phyloP scores from a whole-genome alignment of 2,113 vertebrate species.

The Thunnus maccoyii region DNA sequence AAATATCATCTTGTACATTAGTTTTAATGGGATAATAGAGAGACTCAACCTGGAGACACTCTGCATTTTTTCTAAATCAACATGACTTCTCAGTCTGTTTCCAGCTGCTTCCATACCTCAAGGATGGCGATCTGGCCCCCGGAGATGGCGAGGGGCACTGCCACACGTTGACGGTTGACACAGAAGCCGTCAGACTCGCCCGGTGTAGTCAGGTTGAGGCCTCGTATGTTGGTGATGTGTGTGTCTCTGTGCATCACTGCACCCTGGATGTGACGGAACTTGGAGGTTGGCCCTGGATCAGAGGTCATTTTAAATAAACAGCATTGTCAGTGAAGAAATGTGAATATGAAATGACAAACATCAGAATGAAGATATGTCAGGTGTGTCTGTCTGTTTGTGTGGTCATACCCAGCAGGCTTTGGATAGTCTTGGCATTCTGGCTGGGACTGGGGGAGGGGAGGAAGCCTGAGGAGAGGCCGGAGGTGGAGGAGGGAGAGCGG shows the following conservation, averaged over 20 bases:
- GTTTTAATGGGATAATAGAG: not conserved
- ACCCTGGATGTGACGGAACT: conserved; percentile 93
- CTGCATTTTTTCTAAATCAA: not conserved
- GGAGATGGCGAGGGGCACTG: conserved; percentile 90
- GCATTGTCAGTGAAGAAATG: not conserved
- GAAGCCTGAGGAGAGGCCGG: conserved; percentile 89
- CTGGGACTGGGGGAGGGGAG: conserved; percentile 92
- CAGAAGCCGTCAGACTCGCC: conserved; percentile 95
- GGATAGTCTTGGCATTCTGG: conserved; percentile 90
- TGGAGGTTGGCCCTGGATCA: conserved; percentile 84
- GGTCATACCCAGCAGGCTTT: conserved; percentile 89
- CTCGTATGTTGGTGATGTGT: conserved; percentile 94
- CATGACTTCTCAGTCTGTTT: not conserved
- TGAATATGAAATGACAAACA: not conserved
- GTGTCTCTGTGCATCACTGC: conserved; percentile 89
- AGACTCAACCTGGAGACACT: not conserved
- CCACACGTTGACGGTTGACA: conserved; percentile 86
- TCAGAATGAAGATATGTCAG: not conserved
- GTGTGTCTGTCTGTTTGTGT: not conserved
- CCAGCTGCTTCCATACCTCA: conserved; percentile 83
- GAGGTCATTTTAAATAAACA: not conserved
- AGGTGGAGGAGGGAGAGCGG: conserved; percentile 90
- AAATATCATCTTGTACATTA: too few relatives aligned
- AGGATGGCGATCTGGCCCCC: conserved; percentile 94
- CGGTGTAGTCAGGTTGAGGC: conserved; percentile 94